These are phyloP conservation scores for Battus philenor DNA, from an alignment of 1,140 invertebrate species.

Conservation along the genomic window DNA sequence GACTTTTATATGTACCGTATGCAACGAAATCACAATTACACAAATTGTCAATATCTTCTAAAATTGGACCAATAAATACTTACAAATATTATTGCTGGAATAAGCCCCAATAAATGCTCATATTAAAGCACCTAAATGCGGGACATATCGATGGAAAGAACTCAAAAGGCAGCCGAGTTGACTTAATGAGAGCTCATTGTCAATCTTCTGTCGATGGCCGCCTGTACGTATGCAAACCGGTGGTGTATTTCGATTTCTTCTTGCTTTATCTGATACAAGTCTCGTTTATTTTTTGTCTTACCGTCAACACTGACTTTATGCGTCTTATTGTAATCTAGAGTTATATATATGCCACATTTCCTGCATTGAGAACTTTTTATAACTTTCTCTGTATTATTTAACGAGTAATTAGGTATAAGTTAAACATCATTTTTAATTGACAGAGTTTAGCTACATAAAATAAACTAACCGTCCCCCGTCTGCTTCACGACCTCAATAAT, in stretches of 20 bases:
- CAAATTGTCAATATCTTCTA: background rate
- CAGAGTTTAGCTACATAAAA: no score
- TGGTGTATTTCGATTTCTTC: slow-evolving; percentile 12
- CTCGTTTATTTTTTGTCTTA: slow-evolving; percentile 12
- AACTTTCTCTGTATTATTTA: no score
- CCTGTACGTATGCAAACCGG: slow-evolving; percentile 33
- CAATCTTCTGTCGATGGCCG: slow-evolving; percentile 38
- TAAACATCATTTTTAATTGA: no score
- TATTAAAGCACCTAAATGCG: slow-evolving; percentile 10
- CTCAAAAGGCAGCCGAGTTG: slow-evolving; percentile 15
- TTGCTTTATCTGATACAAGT: slow-evolving; percentile 15
- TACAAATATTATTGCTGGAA: background rate
- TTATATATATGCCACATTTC: no score
- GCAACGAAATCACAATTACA: background rate
- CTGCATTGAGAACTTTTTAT: no score
- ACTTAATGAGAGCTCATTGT: slow-evolving; percentile 54
- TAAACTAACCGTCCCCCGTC: no score
- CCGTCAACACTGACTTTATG: slow-evolving; percentile 16
- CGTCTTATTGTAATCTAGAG: slow-evolving; percentile 16
- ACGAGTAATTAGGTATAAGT: no score
- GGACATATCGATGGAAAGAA: slow-evolving; percentile 6
- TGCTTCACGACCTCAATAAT: no score
- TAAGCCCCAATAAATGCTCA: slow-evolving; percentile 1
- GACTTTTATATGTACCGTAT: no score
- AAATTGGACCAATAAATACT: background rate